These are phyloP conservation scores for Scelioninae gen. 1 DNA, from an alignment of 2,888 invertebrate genomes.

Conservation along the genomic window DNA sequence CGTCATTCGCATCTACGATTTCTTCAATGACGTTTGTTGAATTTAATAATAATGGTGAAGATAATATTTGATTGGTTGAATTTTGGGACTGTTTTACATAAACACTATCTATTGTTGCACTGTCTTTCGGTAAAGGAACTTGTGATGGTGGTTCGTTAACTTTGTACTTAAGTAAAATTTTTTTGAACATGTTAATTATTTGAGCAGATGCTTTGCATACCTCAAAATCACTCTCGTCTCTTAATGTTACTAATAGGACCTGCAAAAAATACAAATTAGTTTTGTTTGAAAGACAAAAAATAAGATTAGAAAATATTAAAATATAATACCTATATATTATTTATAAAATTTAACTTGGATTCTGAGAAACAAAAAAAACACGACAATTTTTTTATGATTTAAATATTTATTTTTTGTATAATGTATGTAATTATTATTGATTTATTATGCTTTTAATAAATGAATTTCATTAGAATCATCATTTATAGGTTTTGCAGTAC, in stretches of 20 bases:
- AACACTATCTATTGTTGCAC: conserved; percentile 76
- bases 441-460: too few species aligned
- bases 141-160: conserved; percentile 76
- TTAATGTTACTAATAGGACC: conserved; percentile 87
- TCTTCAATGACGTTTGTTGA: conserved; percentile 87
- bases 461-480: too few species aligned
- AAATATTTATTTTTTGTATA: too few species aligned
- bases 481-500: too few species aligned
- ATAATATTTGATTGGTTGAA: conserved; percentile 73
- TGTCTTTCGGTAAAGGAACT: conserved; percentile 75
- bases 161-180: conserved; percentile 85
- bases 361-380: too few species aligned
- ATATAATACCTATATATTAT: too few species aligned
- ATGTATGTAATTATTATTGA: too few species aligned
- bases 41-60: conserved; percentile 69
- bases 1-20: conserved; percentile 87
- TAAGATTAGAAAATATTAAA: not conserved
- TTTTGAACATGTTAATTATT: conserved; percentile 86
- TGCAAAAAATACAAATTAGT: conserved; percentile 57
- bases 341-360: too few species aligned
- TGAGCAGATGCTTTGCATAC: conserved; percentile 87
- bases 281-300: not conserved
- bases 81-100: conserved; percentile 73
- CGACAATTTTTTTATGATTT: too few species aligned
- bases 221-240: conserved; percentile 89